Base-by-base conservation (phyloP, 2,888 invertebrate genomes). In the Scaptodrosophila latifasciaeformis region DNA sequence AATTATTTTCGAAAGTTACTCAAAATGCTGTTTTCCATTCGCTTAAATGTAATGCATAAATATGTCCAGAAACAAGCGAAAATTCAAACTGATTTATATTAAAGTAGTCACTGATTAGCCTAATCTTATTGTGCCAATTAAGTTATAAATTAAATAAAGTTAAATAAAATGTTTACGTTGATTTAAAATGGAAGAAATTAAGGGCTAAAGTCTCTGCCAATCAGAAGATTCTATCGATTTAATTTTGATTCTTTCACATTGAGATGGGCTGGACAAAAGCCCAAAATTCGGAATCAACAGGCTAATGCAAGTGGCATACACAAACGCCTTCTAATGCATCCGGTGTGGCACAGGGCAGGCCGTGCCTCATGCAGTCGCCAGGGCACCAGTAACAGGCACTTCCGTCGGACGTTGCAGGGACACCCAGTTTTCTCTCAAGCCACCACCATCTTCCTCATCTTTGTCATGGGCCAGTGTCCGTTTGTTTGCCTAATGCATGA, bases 271-370 rank as follows among this genome's bases (percentile, higher is more conserved):
- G n/a, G n/a, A n/a, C n/a, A n/a, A n/a, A n/a, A n/a, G n/a, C n/a
- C n/a, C n/a, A n/a, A n/a, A n/a, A n/a, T n/a, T 9, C 5, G 58
- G 63, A 70, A 66, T 61, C 77, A 77, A 72, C 72, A 70, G 70
- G 72, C 70, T 49, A 49, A 52, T 50, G 62, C 19, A 27, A 48
- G 30, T 47, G 6, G 67, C 59, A 63, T 24, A 42, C 61, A 64
- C 74, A 74, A 70, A 70, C 55, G 54, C 50, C 58, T 48, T 52
- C 47, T 68, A 66, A 70, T 77, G 68, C 70, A 74, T 70, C 70
- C 77, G 74, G n/a, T n/a, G n/a, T n/a, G n/a, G n/a, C n/a, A n/a
- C n/a, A n/a, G n/a, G n/a, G 57, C 40, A 24, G 51, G 60, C 34
- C 29, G 45, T 9, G 37, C 6, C 40, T 15, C 31, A 24, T 29